Percentiles rank a stretch among this genome's conserved stretches.
Conservation (phyloP, 2,797 vertebrate species). For the Phyllotis vaccarum region DNA sequence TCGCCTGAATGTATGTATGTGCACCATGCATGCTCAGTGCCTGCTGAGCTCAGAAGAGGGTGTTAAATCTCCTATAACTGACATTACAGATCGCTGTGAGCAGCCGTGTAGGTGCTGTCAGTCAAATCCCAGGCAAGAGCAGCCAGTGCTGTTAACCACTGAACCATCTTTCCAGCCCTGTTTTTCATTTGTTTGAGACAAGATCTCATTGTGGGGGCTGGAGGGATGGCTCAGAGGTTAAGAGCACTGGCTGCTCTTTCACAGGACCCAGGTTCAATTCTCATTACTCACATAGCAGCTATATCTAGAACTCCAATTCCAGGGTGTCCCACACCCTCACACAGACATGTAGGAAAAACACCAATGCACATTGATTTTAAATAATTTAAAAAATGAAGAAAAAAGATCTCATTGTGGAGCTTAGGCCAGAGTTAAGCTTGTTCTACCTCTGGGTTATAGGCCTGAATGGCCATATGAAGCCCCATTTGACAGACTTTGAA, state of each 20-base stretch:
- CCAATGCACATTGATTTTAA: background rate
- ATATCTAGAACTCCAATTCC: background rate
- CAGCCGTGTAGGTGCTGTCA: background rate
- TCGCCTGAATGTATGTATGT: background rate
- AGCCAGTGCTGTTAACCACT: background rate
- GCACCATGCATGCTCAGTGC: background rate
- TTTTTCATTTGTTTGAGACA: background rate
- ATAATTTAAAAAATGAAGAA: background rate
- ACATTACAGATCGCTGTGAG: background rate
- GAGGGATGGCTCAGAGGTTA: background rate
- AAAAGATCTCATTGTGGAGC: background rate
- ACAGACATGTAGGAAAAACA: background rate
- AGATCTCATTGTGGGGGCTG: background rate
- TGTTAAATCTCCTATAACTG: background rate
- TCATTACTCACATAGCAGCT: background rate
- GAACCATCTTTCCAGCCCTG: background rate
- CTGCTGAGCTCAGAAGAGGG: background rate
- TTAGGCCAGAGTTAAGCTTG: background rate
- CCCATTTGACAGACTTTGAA: background rate
- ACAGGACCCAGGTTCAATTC: background rate
- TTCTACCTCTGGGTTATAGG: background rate
- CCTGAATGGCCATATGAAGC: background rate
- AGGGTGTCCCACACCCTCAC: background rate
- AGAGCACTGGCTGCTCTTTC: too few species aligned
- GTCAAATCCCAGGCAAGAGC: background rate